Evolutionary conservation across 2,888 invertebrate species (phyloP).

Genomic region (Diplolepis rosae): DNA sequence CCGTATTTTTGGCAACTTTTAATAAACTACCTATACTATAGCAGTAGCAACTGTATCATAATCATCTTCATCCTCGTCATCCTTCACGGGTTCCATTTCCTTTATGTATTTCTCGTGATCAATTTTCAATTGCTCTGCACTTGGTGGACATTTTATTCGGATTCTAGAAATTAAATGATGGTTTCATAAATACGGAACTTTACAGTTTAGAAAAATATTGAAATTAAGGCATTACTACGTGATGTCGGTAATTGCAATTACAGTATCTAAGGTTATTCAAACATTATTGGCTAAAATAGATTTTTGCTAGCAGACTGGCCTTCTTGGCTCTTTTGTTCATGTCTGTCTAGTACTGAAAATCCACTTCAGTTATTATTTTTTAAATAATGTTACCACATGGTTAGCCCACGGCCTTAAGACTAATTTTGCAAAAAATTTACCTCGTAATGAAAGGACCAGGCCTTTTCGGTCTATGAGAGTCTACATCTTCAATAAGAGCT

Average conservation of each 20-base stretch:
- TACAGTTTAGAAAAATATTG: no score
- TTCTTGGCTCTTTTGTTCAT: no score
- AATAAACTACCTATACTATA: background rate
- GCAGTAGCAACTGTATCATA: constrained; percentile 6
- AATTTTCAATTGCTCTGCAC: constrained; percentile 81
- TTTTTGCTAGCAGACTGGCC: no score
- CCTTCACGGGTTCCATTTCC: constrained; percentile 55
- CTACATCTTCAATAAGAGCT: constrained; percentile 80
- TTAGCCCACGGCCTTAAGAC: no score
- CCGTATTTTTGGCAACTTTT: background rate
- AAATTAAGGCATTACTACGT: no score
- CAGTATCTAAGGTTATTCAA: no score
- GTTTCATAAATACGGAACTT: no score
- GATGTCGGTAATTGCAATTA: no score
- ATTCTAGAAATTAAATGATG: constrained; percentile 75
- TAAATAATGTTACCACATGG: no score
- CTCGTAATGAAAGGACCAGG: constrained; percentile 82
- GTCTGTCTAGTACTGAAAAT: no score
- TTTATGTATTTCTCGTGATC: constrained; percentile 73
- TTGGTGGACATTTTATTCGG: constrained; percentile 79
- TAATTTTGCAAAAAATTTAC: constrained; percentile 67
- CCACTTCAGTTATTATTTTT: no score
- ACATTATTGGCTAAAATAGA: no score
- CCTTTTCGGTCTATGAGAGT: constrained; percentile 80
- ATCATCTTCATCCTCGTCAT: constrained; percentile 54